phyloP scores from a whole-genome alignment of 2,888 invertebrate genomes.

The Erpobdella octoculata region DNA sequence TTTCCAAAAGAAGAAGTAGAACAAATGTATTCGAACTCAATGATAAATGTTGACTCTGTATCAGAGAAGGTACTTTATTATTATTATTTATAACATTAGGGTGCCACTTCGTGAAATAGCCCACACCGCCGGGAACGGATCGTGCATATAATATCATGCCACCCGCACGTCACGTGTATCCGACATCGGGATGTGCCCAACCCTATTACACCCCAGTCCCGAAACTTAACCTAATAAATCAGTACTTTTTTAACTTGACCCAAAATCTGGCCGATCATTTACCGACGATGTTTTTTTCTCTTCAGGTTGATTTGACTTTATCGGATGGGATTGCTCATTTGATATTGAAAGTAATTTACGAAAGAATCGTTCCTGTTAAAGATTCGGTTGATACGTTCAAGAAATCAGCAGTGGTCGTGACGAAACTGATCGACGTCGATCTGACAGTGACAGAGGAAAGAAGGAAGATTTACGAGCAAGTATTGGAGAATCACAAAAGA shows the following conservation, averaged over 20 bases:
- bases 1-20: constrained; percentile 31
- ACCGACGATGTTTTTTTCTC: background rate
- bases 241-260: too few relatives aligned
- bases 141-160: too few relatives aligned
- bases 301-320: constrained; percentile 36
- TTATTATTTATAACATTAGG: background rate
- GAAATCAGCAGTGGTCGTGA: constrained; percentile 49
- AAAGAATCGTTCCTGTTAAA: constrained; percentile 47
- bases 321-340: constrained; percentile 37
- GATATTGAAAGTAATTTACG: constrained; percentile 46
- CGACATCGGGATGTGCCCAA: too few relatives aligned
- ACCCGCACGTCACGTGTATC: too few relatives aligned
- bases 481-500: constrained; percentile 24
- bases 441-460: constrained; percentile 47
- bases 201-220: too few relatives aligned
- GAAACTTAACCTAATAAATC: too few relatives aligned
- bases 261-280: background rate
- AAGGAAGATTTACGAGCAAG: constrained; percentile 39
- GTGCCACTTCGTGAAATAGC: too few relatives aligned
- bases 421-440: constrained; percentile 48
- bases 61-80: constrained; percentile 36
- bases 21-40: constrained; percentile 26
- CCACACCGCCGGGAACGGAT: too few relatives aligned
- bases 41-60: constrained; percentile 39
- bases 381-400: constrained; percentile 49